These are phyloP conservation scores for Enteromius radiatus DNA, from an alignment of 2,797 vertebrate species.

Conservation along the genomic window DNA sequence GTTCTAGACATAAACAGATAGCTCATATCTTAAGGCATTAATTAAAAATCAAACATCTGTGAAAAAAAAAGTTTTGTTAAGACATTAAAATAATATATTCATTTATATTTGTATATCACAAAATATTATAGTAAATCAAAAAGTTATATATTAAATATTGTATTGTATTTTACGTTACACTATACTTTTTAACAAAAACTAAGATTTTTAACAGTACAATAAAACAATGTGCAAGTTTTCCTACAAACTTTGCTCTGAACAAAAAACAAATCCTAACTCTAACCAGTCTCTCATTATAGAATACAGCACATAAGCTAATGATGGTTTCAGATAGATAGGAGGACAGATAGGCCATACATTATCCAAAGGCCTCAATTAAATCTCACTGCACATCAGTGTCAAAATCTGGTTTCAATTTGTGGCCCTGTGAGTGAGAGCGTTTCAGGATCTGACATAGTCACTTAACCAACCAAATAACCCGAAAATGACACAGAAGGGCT, in stretches of 20 bases:
- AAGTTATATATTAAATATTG: not conserved
- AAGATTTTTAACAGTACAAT: not conserved
- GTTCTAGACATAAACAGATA: not conserved
- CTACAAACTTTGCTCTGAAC: not conserved
- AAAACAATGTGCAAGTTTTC: not conserved
- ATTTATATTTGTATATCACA: not conserved
- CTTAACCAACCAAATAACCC: constrained; percentile 53
- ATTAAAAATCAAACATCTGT: not conserved
- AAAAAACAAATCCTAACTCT: not conserved
- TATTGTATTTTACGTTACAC: not conserved
- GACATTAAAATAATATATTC: not conserved
- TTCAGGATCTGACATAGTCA: constrained; percentile 51
- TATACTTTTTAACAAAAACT: too few relatives aligned
- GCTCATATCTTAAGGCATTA: not conserved
- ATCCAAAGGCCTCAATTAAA: constrained; percentile 55
- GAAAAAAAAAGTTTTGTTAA: not conserved
- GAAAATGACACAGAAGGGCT: constrained; percentile 57
- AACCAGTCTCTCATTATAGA: not conserved
- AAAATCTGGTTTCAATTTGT: constrained; percentile 60
- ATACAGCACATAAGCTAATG: not conserved
- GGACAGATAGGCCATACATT: constrained; percentile 25
- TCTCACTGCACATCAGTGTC: constrained; percentile 41
- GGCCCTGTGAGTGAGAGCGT: constrained; percentile 31
- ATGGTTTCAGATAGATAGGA: not conserved
- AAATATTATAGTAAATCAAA: not conserved